Conservation (phyloP, 1,140 invertebrate species). For the Orchesella cincta region DNA sequence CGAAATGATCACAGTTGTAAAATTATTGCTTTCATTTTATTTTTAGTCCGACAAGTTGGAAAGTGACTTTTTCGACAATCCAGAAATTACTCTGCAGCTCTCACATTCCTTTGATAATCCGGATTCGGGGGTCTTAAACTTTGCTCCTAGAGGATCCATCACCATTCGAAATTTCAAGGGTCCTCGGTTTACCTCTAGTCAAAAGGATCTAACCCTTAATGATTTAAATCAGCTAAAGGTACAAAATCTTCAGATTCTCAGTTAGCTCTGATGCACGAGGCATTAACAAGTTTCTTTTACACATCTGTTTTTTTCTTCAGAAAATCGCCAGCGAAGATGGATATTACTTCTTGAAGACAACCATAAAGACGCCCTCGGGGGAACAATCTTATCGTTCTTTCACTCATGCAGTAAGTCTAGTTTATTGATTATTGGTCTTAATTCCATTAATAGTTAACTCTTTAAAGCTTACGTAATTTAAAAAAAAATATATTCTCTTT, state of each 20-base stretch:
- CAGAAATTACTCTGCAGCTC: conserved; percentile 44
- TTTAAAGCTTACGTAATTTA: not conserved
- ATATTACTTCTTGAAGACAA: conserved; percentile 74
- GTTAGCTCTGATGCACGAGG: too few species aligned
- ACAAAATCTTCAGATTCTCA: not conserved
- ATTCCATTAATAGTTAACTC: conserved; percentile 25
- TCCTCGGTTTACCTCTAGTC: conserved; percentile 42
- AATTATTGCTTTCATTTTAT: conserved; percentile 4
- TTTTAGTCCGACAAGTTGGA: conserved; percentile 42
- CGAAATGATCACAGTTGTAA: not conserved
- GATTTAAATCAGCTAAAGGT: conserved; percentile 43
- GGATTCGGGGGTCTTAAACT: not conserved
- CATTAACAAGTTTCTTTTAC: too few species aligned
- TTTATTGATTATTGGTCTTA: conserved; percentile 17
- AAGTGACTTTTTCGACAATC: conserved; percentile 46
- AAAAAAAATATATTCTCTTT: conserved; percentile 42
- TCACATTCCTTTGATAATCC: conserved; percentile 43
- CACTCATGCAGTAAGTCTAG: conserved; percentile 73
- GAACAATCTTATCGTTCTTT: conserved; percentile 73
- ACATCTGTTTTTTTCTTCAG: conserved; percentile 57
- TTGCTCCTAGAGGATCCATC: conserved; percentile 39
- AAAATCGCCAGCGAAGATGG: conserved; percentile 67
- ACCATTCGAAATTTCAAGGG: conserved; percentile 46
- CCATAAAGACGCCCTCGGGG: conserved; percentile 67
- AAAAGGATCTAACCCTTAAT: conserved; percentile 40